Evolutionary conservation across 2,888 invertebrate genomes (phyloP), one percentile per base, ranked within the genome.

Genomic region (Laothoe populi): DNA sequence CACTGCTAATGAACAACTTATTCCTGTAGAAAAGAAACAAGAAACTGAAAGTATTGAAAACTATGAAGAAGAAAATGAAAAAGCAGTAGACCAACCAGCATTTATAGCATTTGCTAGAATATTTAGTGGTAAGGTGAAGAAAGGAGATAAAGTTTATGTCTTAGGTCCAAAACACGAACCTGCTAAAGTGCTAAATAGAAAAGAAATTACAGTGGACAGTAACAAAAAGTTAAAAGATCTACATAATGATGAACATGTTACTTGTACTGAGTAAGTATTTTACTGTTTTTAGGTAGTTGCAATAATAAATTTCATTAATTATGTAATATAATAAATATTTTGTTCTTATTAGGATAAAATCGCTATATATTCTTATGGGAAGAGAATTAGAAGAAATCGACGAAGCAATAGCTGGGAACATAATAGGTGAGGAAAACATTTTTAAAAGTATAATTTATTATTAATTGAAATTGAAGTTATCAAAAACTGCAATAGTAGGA

Each of bases 71-170:
- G 94, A 95, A 58, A 76, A 78, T 65, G 80, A 82, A 61, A 77
- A 78, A 62, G 85, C 83, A 66, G 82, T 90, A 24, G 94, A 95
- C 57, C 92, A 94, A 59, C 95, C 95, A 65, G 95, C 95, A 46
- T 96, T 99, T 79, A 94, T 99, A 68, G 99, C 98, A 0, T 98
- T 99, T 90, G 98, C 98, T 19, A 94, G 99, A 77, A 94, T 99
- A 40, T 99, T 97, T 83, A 98, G 98, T 83, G 99, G 99, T 2
- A 96, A 94, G 61, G 84, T 99, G 40, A 95, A 84, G 69, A 94
- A 93, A 72, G 98, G 98, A 7, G 95, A 96, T 76, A 95, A 95
- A 77, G 88, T 99, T 4, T 98, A 95, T 86, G 96, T 98, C 19
- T 87, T 99, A 24, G 96, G 97, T 13, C 97, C 98, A 0, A 97